A percentile compares a stretch with the other conserved stretches of the same genome.
phyloP scores from a whole-genome alignment of 2,888 invertebrate genomes.

The Chouioia cunea region DNA sequence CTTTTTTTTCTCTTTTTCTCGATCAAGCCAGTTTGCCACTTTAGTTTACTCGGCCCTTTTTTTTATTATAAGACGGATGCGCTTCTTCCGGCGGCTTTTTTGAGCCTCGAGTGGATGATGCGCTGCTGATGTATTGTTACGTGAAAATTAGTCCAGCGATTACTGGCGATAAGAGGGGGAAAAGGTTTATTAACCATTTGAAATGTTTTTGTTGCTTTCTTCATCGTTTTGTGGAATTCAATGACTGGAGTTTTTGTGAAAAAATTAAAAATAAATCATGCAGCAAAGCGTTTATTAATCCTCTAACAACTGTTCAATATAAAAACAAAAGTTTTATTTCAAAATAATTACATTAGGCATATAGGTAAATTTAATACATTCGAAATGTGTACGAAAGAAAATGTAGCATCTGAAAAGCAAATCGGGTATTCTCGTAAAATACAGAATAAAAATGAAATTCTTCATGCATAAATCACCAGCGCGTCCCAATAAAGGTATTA shows the following conservation, averaged over 20 bases:
- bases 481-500: background rate
- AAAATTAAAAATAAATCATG: too few species aligned
- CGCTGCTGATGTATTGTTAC: background rate
- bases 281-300: too few species aligned
- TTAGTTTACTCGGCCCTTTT: constrained; percentile 43
- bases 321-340: too few species aligned
- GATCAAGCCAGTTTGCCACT: constrained; percentile 51
- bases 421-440: too few species aligned
- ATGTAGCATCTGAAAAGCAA: background rate
- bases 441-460: background rate
- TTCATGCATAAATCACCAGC: constrained; percentile 1
- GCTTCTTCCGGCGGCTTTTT: constrained; percentile 21
- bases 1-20: constrained; percentile 1
- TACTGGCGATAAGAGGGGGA: background rate
- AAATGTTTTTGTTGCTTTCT: too few species aligned
- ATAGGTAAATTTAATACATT: too few species aligned
- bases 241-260: too few species aligned
- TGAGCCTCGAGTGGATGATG: background rate
- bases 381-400: background rate
- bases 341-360: too few species aligned
- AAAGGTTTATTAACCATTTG: background rate
- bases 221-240: too few species aligned
- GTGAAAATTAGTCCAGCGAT: constrained; percentile 4
- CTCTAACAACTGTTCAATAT: too few species aligned
- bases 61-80: constrained; percentile 34